phyloP scores from a whole-genome alignment of 2,113 vertebrate species.

The Pelvicachromis taeniatus region DNA sequence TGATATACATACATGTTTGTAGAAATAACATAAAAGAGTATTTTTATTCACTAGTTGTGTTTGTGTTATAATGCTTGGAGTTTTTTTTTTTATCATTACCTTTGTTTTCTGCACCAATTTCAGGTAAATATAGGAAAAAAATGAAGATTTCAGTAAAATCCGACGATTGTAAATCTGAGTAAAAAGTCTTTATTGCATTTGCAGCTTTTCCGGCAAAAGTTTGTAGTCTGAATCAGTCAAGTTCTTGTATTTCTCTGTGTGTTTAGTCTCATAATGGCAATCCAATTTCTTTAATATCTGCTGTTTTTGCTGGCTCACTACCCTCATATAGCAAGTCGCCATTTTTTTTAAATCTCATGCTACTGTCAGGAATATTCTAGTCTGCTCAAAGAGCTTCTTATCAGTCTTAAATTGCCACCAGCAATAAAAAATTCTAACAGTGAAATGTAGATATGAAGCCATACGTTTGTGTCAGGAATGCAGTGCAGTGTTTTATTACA shows the following conservation, averaged over 20 bases:
- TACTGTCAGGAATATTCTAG: neutral
- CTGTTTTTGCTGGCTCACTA: neutral
- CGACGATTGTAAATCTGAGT: neutral
- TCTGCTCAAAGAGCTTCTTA: neutral
- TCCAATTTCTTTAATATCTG: neutral
- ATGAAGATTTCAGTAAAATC: neutral
- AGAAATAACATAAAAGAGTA: neutral
- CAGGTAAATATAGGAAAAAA: too few relatives aligned
- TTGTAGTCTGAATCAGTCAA: neutral
- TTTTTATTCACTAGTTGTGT: neutral
- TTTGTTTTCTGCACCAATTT: neutral
- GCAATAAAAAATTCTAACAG: neutral
- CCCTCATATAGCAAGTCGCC: neutral
- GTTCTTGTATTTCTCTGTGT: neutral
- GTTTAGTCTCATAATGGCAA: neutral
- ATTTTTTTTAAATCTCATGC: neutral
- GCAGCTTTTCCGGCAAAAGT: neutral
- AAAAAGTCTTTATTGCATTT: neutral
- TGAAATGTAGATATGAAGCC: neutral
- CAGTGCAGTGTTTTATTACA: neutral
- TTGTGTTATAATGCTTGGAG: neutral
- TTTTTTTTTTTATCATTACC: neutral
- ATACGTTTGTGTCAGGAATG: neutral
- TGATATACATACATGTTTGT: neutral
- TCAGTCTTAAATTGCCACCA: neutral